A percentile compares a stretch with the other conserved stretches of the same genome.
Evolutionary conservation across 1,140 invertebrate genomes (phyloP).

Genomic region (Druon quercuslanigerum): DNA sequence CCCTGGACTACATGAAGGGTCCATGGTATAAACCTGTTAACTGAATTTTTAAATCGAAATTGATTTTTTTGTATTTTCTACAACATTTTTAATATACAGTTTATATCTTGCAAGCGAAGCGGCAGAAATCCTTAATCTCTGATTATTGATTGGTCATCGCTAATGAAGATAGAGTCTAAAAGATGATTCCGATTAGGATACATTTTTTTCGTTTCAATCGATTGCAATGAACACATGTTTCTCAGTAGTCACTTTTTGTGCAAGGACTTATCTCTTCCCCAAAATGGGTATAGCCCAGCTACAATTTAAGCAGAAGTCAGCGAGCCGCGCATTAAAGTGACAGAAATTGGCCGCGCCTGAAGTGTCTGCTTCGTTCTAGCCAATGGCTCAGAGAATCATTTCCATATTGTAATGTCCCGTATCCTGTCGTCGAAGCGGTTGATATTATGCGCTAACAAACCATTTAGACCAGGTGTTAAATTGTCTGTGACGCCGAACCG

Average conservation of each 20-base stretch:
- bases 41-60: no score
- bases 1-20: no score
- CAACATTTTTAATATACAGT: no score
- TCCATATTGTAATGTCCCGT: constrained; percentile 74
- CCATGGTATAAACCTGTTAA: no score
- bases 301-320: constrained; percentile 41
- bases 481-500: constrained; percentile 73
- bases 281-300: background rate
- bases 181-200: no score
- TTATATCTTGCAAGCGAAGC: no score
- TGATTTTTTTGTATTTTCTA: no score
- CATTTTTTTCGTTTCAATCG: no score
- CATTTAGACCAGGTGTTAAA: constrained; percentile 75
- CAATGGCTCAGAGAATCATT: constrained; percentile 66
- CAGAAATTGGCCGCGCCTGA: constrained; percentile 71
- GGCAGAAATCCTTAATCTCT: no score
- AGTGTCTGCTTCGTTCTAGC: constrained; percentile 49
- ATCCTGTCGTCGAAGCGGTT: constrained; percentile 69
- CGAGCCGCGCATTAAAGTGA: constrained; percentile 63
- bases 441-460: constrained; percentile 74
- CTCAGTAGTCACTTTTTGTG: background rate
- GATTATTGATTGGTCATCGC: no score
- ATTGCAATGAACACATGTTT: background rate
- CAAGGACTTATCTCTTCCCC: background rate
- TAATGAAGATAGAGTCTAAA: no score